phyloP scores from a whole-genome alignment of 2,797 vertebrate genomes.

The Coregonus suidteri region DNA sequence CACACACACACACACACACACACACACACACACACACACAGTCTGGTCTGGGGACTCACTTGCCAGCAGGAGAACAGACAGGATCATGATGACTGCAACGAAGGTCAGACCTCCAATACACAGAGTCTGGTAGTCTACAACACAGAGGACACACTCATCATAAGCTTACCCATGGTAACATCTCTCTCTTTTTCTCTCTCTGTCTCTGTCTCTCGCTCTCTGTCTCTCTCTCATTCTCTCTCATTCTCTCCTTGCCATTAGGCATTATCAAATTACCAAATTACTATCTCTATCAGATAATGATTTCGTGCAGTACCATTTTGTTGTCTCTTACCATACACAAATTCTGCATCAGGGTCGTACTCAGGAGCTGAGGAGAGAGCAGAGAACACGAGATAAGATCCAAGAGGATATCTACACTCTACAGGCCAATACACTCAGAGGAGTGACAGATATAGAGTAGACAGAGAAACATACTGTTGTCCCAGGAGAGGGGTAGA shows the following conservation, averaged over 20 bases:
- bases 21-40: slow-evolving; percentile 18
- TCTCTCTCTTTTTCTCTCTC: not conserved
- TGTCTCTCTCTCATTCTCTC: not conserved
- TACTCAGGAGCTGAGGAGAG: slow-evolving; percentile 46
- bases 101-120: slow-evolving; percentile 72
- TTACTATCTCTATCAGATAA: not conserved
- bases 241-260: not conserved
- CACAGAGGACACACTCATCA: slow-evolving; percentile 9
- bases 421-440: not conserved
- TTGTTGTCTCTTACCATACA: slow-evolving; percentile 68
- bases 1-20: slow-evolving; percentile 15
- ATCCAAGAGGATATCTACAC: not conserved
- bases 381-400: not conserved
- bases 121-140: slow-evolving; percentile 75
- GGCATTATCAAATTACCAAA: not conserved
- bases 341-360: slow-evolving; percentile 74
- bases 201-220: not conserved
- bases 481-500: not conserved
- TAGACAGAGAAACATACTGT: not conserved
- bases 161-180: not conserved
- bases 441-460: not conserved
- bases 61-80: slow-evolving; percentile 72
- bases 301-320: not conserved
- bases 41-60: slow-evolving; percentile 58
- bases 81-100: slow-evolving; percentile 68